These are phyloP conservation scores for Phacellophora camtschatica DNA, from an alignment of 30 jellyfish, hydroid and myxozoan genomes.

Conservation along the genomic window DNA sequence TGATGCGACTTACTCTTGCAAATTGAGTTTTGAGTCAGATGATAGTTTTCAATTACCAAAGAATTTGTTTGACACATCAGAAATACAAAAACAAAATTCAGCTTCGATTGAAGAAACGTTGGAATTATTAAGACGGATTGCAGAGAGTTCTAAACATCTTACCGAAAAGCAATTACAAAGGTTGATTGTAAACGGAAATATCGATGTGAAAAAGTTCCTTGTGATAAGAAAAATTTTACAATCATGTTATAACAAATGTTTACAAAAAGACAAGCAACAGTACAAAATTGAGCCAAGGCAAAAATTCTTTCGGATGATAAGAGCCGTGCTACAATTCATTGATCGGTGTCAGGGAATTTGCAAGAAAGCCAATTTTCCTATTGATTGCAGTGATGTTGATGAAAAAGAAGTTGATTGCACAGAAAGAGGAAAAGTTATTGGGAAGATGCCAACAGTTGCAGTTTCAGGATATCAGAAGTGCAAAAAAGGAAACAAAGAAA, in stretches of 20 bases:
- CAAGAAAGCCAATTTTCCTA: not conserved
- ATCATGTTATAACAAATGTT: not conserved
- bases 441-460: constrained; percentile 36
- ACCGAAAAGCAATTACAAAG: not conserved
- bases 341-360: constrained; percentile 31
- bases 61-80: not conserved
- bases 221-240: constrained; percentile 8
- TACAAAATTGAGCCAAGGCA: not conserved
- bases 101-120: not conserved
- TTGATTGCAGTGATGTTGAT: not conserved
- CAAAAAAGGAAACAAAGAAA: not conserved
- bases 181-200: constrained; percentile 12
- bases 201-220: not conserved
- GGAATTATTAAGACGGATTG: not conserved
- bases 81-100: not conserved
- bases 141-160: constrained; percentile 10
- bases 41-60: not conserved
- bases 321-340: constrained; percentile 24
- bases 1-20: not conserved
- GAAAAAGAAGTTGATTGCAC: constrained; percentile 8
- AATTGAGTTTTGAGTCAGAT: not conserved
- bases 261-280: not conserved
- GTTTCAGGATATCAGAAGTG: constrained; percentile 16
- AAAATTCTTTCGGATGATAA: not conserved
- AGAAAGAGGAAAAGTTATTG: constrained; percentile 28